Base-by-base conservation (phyloP, 2,113 vertebrate genomes). In the Poeciliopsis prolifica region DNA sequence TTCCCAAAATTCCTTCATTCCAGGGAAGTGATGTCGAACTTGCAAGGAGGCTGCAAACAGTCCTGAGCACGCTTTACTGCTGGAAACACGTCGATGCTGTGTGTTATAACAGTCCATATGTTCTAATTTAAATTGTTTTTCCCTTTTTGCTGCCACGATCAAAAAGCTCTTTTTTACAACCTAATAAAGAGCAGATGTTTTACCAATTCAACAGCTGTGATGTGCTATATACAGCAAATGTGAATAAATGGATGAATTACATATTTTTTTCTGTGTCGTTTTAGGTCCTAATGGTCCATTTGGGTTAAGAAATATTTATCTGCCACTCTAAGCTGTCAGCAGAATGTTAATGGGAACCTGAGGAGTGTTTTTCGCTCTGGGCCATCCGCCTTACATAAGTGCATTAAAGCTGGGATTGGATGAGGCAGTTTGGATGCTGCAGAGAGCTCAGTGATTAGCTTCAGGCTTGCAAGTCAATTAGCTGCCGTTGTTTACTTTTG, bases 401-500 rank as follows among this genome's bases (percentile, higher is more conserved):
- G 66, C 40, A 72, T 19, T 65, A 26, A 75, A 77, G 78, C 64
- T 40, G 78, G 44, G n/a, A 65, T 6, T 30, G 71, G 31, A 79
- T 72, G 72, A 74, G 68, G 42, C 51, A 4, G 77, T 62, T 44
- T 68, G 51, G 48, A 63, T 2, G 6, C 24, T 68, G 61, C 66
- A 79, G 31, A 78, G 81, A 86, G 74, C 65, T 72, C 61, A 60
- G 69, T 61, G 70, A 73, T 85, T 44, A 70, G 84, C 88, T 70
- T 30, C 70, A 31, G 90, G 88, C 84, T 63, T 77, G 66, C 33
- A 69, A 81, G 72, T 87, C 77, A 81, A 81, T 92, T 83, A 87
- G 58, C 67, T 0, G 11, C 71, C 54, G 82, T 86, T 89, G 77
- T 90, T 80, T 79, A 69, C 75, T 66, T 80, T 72, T 64, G 70